Base-by-base conservation (phyloP, 92 coral and sea anemone genomes). In the Epizoanthus illoricatus region DNA sequence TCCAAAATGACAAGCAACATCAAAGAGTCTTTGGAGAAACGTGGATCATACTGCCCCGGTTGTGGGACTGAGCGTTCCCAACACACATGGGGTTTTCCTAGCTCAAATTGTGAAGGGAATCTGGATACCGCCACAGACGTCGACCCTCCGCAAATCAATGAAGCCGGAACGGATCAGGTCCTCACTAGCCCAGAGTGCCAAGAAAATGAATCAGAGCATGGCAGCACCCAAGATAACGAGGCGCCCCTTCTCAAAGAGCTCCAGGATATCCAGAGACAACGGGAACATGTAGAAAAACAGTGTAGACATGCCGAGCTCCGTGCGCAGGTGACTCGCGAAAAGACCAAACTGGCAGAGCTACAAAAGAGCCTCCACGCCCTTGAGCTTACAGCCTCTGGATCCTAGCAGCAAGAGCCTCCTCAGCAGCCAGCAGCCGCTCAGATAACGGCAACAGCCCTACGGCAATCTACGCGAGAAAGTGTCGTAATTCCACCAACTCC, bases 401-500 rank as follows among this genome's bases (percentile, higher is more conserved):
- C 24, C 41, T 47, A 66, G 36, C 71, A 66, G 36, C 42, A 24
- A 17, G 36, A 66, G 24, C 45, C 0, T 36, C 71, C 71, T 21
- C 24, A 36, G 24, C 41, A 36, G 45, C 24, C 71, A 36, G 12
- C 41, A 9, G 42, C 71, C 71, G 71, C 71, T 24, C 71, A 41
- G 45, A 66, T 66, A 21, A 66, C 42, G 71, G 71, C 71, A 28
- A 41, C 45, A 36, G 33, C 71, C 47, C n/a, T 66, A 66, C 42
- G 45, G 19, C 71, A 66, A 36, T 66, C 47, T 36, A 41, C 71
- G 10, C 71, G 41, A 66, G 71, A 66, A 66, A 66, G 12, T 66
- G n/a, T 36, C 41, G 36, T 36, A 16, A 47, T 66, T 16, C 71
- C 71, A 66, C 47, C 69, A 64, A 20, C 69, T 41, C 47, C 71